These are phyloP conservation scores for Scolopax bukidnonensis DNA, from an alignment of 2,797 vertebrate genomes.

Conservation along the genomic window DNA sequence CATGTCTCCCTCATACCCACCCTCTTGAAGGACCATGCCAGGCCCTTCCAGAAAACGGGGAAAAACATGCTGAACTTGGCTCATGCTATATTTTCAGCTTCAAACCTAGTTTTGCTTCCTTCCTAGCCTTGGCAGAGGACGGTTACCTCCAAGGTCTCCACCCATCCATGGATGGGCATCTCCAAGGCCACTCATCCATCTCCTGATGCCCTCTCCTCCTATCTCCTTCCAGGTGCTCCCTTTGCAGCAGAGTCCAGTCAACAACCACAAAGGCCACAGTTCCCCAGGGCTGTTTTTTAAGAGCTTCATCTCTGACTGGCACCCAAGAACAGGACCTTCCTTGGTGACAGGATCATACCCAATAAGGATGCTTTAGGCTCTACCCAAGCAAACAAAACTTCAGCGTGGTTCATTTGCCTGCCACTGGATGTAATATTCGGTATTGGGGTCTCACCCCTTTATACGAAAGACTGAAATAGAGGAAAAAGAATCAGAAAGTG, in stretches of 20 bases:
- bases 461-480: not conserved
- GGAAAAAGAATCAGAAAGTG: not conserved
- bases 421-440: not conserved
- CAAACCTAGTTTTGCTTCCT: not conserved
- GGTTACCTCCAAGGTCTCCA: not conserved
- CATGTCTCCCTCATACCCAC: rapidly evolving
- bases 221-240: not conserved
- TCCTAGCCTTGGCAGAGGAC: not conserved
- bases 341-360: not conserved
- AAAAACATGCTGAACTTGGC: not conserved
- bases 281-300: not conserved
- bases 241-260: not conserved
- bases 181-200: not conserved
- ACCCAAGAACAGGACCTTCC: not conserved
- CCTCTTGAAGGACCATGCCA: not conserved
- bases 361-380: not conserved
- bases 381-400: not conserved
- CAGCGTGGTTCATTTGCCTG: not conserved
- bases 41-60: rapidly evolving
- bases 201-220: not conserved
- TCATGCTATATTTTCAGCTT: not conserved
- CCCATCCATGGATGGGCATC: not conserved
- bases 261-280: not conserved
- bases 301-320: not conserved
- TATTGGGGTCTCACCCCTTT: not conserved